Percentiles rank a stretch among this genome's conserved stretches.
Evolutionary conservation across 2,113 vertebrate species (phyloP).

Genomic region (Tichodroma muraria): DNA sequence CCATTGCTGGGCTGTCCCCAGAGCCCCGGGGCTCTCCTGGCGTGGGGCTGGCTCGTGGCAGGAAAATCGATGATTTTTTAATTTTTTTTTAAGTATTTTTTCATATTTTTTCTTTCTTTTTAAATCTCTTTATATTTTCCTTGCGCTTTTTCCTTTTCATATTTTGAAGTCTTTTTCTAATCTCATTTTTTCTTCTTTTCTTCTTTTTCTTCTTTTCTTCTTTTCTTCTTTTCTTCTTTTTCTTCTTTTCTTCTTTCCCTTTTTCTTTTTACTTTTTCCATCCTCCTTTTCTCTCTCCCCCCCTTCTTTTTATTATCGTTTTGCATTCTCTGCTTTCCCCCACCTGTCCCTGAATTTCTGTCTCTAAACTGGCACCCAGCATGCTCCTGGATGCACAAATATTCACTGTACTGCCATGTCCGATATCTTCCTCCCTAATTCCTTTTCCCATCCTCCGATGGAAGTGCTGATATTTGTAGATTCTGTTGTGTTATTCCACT

Average conservation of each 20-base stretch:
- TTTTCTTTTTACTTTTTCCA: no score
- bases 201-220: neutral
- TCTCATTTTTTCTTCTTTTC: neutral
- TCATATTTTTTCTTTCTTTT: neutral
- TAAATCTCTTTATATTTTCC: fast-evolving
- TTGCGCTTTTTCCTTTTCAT: fast-evolving
- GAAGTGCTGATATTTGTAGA: neutral
- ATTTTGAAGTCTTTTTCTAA: neutral
- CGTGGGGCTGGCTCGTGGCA: neutral
- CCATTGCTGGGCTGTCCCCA: neutral
- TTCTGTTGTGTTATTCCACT: neutral
- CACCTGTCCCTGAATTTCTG: neutral
- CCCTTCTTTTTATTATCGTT: fast-evolving
- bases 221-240: fast-evolving
- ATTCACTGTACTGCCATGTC: neutral
- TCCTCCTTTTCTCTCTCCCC: neutral
- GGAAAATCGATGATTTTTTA: neutral
- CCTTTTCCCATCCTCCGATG: neutral
- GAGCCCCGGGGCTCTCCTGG: neutral
- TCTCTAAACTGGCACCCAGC: neutral
- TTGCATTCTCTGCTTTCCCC: neutral
- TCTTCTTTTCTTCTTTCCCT: neutral
- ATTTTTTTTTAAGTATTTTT: no score
- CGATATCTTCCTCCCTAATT: neutral
- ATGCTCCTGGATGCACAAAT: neutral